phyloP scores from a whole-genome alignment of 2,888 invertebrate species.

The Lepidonotus clava region DNA sequence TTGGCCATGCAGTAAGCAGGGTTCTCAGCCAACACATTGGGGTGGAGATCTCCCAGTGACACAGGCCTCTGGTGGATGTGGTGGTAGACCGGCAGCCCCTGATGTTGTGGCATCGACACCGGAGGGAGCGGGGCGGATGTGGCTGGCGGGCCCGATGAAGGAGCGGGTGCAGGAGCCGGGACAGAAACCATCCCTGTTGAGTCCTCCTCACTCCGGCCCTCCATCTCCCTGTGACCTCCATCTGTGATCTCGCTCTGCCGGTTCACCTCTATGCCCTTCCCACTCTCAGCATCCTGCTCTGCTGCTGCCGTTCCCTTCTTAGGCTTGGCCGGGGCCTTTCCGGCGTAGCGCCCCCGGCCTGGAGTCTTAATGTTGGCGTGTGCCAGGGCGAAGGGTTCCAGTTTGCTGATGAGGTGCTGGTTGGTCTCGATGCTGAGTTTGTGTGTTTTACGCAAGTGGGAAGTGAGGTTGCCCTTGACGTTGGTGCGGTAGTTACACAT shows the following conservation, averaged over 20 bases:
- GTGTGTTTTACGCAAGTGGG: conserved; percentile 22
- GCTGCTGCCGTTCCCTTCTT: background rate
- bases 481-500: conserved; percentile 35
- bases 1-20: background rate
- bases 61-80: background rate
- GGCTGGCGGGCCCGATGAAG: background rate
- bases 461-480: conserved; percentile 33
- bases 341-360: background rate
- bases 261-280: background rate
- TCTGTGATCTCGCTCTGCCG: background rate
- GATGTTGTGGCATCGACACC: background rate
- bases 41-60: background rate
- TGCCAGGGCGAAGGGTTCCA: background rate
- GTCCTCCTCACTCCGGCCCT: background rate
- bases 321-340: background rate
- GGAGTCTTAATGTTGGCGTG: background rate
- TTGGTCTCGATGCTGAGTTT: background rate
- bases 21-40: background rate
- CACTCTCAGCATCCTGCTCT: background rate
- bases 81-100: background rate
- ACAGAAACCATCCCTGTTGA: background rate
- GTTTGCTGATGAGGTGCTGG: background rate
- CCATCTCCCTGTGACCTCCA: background rate
- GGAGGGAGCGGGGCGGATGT: background rate
- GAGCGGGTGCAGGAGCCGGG: background rate